Conservation (phyloP, 2,888 invertebrate species). For the Shargacucullia verbasci region DNA sequence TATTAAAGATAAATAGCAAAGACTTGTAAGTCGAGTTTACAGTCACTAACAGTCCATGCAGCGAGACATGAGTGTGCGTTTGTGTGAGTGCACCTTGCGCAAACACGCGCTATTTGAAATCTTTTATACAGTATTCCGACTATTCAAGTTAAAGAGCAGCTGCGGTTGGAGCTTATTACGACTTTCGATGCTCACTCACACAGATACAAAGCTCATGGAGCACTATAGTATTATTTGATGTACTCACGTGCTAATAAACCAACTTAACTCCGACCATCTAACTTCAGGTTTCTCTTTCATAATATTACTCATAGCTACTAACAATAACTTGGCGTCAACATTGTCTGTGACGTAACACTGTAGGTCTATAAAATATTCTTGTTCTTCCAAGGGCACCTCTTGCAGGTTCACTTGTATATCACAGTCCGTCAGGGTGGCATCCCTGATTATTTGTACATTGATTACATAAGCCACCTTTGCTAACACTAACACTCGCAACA, state of each 20-base stretch:
- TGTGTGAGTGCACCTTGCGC: no score
- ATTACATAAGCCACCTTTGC: constrained; percentile 80
- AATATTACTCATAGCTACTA: constrained; percentile 90
- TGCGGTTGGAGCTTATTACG: no score
- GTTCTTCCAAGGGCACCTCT: constrained; percentile 77
- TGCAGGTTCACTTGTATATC: constrained; percentile 80
- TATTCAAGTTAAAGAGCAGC: no score
- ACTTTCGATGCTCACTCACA: no score
- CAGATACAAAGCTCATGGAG: no score
- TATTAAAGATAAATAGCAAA: no score
- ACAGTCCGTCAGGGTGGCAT: constrained; percentile 74
- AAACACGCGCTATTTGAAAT: no score
- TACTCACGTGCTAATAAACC: constrained; percentile 91
- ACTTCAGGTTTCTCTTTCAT: constrained; percentile 89
- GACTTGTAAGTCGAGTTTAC: no score
- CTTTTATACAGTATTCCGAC: no score
- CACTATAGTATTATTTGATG: neutral
- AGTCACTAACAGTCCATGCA: no score
- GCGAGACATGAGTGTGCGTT: no score
- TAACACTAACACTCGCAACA: constrained; percentile 77
- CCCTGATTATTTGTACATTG: constrained; percentile 85
- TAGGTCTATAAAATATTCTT: constrained; percentile 83
- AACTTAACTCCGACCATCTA: constrained; percentile 92
- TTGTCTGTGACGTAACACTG: constrained; percentile 89
- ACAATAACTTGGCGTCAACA: constrained; percentile 87